Evolutionary conservation across 2,797 vertebrate species (phyloP).

Genomic region (Chlorospingus semifuscus): DNA sequence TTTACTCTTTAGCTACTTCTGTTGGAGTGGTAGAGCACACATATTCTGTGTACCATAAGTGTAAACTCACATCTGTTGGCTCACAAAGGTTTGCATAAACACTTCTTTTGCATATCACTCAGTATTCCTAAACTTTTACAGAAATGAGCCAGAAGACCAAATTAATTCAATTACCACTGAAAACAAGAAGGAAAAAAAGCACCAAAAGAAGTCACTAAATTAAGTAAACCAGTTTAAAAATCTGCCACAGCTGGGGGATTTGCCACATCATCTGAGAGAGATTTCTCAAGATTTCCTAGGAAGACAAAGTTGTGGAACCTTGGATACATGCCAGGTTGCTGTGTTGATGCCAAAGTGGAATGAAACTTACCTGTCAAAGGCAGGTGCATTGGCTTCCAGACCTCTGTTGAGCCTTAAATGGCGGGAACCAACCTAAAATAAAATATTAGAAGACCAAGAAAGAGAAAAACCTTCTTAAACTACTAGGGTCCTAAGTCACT

Average conservation of each 20-base stretch:
- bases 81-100: not conserved
- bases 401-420: slow-evolving; percentile 80
- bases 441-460: not conserved
- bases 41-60: not conserved
- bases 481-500: slow-evolving; percentile 21
- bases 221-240: not conserved
- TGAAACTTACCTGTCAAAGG: slow-evolving; percentile 79
- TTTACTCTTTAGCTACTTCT: not conserved
- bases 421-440: slow-evolving; percentile 77
- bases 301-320: not conserved
- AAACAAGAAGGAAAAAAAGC: not conserved
- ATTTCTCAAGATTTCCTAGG: not conserved
- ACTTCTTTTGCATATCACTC: not conserved
- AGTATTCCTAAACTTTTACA: not conserved
- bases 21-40: not conserved
- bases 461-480: not conserved
- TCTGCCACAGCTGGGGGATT: not conserved
- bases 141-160: not conserved
- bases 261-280: not conserved
- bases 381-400: slow-evolving; percentile 81
- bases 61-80: not conserved
- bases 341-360: not conserved
- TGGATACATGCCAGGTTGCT: not conserved
- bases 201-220: not conserved
- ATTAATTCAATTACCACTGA: not conserved